These are phyloP conservation scores for Amblyopsis hoosieri DNA, from an alignment of 2,797 vertebrate species.

Conservation along the genomic window DNA sequence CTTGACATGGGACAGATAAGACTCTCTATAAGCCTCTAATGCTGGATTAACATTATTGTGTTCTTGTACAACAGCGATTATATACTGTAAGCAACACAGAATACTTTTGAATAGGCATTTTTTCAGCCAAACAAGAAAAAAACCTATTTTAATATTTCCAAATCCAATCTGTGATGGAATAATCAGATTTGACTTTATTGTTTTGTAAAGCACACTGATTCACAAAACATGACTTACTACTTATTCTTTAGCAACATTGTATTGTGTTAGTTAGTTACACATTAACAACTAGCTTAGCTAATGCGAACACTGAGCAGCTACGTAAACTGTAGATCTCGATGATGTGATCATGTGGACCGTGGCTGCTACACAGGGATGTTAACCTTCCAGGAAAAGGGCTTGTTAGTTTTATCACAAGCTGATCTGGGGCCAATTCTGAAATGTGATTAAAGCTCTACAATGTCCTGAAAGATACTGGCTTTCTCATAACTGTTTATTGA, in stretches of 20 bases:
- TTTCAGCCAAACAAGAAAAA: no score
- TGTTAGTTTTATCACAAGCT: conserved; percentile 32
- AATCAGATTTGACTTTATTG: no score
- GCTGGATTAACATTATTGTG: no score
- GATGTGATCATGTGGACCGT: conserved; percentile 27
- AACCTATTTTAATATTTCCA: no score
- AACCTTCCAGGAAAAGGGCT: conserved; percentile 37
- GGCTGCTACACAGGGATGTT: conserved; percentile 25
- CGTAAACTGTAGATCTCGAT: conserved; percentile 23
- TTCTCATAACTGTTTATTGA: conserved; percentile 75
- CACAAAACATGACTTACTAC: no score
- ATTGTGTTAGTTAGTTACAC: conserved; percentile 18
- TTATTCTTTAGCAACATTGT: conserved; percentile 36
- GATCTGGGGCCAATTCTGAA: conserved; percentile 38
- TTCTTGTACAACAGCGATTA: no score
- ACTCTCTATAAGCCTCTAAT: conserved; percentile 7
- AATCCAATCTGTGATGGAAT: no score
- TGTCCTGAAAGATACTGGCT: conserved; percentile 56
- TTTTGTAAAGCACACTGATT: no score
- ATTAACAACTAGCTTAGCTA: conserved; percentile 6
- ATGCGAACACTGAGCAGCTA: conserved; percentile 31
- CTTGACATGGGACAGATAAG: conserved; percentile 17
- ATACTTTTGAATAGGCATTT: no score
- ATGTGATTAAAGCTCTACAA: conserved; percentile 72
- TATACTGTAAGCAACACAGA: no score